Base-by-base conservation (phyloP, 2,113 vertebrate genomes). In the Notothenia rossii region DNA sequence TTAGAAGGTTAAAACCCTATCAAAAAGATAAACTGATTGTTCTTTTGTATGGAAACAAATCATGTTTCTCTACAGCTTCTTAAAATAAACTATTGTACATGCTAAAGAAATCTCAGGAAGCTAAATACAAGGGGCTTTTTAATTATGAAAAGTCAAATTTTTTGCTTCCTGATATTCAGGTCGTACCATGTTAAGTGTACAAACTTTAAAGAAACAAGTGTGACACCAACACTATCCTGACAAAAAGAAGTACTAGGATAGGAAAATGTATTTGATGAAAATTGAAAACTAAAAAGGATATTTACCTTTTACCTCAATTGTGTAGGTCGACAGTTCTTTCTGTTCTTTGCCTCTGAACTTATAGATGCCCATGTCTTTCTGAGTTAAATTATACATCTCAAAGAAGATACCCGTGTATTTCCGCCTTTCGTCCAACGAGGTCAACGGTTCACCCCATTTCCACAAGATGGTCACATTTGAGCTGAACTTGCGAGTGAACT, bases 331-430 rank as follows among this genome's bases (percentile, higher is more conserved):
- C 2, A 85, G 5, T 3, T 0, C 0, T 0, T 1, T 2, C 0
- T 2, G 1, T 33, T 51, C 0, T 4, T 14, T 45, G 49, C 56
- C 49, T 53, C 10, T 81, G 2, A 54, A 3, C 29, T 3, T 1
- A 45, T 87, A 87, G 8, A 0, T 0, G 10, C 85, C 88, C 29
- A 49, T 81, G 74, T 90, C 80, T 51, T 0, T 17, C 40, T 55
- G 74, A 45, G 80, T 76, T 22, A 86, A 0, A 6, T 58, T 4
- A 13, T 2, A 0, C 4, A 90, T 66, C 0, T 10, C 0, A 54
- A 12, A 79, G n/a, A 2, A 7, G 6, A 0, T 0, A 2, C 11
- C 22, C 1, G 0, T 4, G 53, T 50, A n/a, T 15, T 1, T 5
- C 20, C 36, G 1, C 46, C 64, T 77, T 1, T 22, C 11, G 54